phyloP scores from a whole-genome alignment of 2,113 vertebrate genomes.

The Arvicanthis niloticus region DNA sequence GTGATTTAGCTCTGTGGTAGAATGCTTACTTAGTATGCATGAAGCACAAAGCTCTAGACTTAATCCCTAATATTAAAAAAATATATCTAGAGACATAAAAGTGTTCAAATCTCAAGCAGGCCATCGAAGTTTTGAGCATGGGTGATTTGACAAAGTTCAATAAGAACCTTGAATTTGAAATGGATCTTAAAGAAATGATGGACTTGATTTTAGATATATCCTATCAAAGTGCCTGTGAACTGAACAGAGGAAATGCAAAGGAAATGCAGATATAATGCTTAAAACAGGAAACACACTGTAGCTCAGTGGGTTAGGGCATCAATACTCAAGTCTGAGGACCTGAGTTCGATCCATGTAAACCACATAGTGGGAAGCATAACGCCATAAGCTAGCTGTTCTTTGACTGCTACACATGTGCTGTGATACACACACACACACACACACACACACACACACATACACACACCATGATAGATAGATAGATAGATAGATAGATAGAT shows the following conservation, averaged over 20 bases:
- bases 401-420: background rate
- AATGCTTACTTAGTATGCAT: background rate
- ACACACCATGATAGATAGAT: background rate
- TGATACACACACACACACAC: too few species aligned
- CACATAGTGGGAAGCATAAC: background rate
- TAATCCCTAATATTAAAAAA: background rate
- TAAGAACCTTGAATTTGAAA: background rate
- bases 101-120: background rate
- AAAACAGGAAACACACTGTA: background rate
- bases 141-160: constrained; percentile 2
- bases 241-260: background rate
- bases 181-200: background rate
- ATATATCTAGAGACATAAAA: background rate
- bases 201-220: background rate
- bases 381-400: background rate
- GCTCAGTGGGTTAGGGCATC: background rate
- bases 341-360: background rate
- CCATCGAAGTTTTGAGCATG: background rate
- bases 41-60: background rate
- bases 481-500: background rate
- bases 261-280: background rate
- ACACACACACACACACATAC: background rate
- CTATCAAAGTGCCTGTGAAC: background rate
- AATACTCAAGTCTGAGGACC: background rate
- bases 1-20: too few species aligned